Conservation (phyloP, 2,888 invertebrate genomes). For the Chrysolina oricalcia region DNA sequence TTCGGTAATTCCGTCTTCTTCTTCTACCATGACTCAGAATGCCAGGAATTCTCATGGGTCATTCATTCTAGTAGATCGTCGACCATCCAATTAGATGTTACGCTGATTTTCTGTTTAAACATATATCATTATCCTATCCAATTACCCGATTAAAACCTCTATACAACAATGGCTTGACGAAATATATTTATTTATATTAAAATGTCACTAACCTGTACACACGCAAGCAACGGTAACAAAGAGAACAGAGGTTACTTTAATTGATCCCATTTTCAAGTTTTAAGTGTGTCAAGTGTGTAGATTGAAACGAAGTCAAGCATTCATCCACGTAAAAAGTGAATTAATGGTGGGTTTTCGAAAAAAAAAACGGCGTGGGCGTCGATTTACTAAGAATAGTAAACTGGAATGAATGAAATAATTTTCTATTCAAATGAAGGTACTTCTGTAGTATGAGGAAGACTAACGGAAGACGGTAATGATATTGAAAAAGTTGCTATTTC, state of each 20-base stretch:
- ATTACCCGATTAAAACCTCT: neutral
- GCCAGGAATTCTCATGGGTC: neutral
- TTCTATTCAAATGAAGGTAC: neutral
- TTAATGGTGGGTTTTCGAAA: slow-evolving; percentile 1
- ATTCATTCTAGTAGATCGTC: neutral
- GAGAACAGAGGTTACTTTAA: slow-evolving; percentile 37
- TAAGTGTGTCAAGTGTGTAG: slow-evolving; percentile 29
- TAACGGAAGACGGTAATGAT: neutral
- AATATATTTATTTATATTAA: slow-evolving; percentile 2
- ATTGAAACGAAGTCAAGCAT: slow-evolving; percentile 4
- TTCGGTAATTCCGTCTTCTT: neutral
- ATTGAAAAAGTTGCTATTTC: neutral
- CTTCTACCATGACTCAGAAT: slow-evolving; percentile 1
- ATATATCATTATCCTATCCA: neutral
- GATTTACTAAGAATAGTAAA: slow-evolving; percentile 1
- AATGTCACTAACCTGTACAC: slow-evolving; percentile 34
- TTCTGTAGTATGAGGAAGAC: neutral
- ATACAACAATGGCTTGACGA: neutral
- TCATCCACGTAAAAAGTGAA: slow-evolving; percentile 28
- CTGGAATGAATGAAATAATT: slow-evolving; percentile 17
- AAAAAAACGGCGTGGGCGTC: slow-evolving; percentile 3
- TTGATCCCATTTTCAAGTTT: slow-evolving; percentile 33
- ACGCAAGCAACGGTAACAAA: slow-evolving; percentile 4
- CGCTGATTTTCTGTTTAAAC: neutral
- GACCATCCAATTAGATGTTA: neutral